A percentile compares a stretch with the other conserved stretches of the same genome.
Evolutionary conservation across 2,113 vertebrate genomes (phyloP).

Genomic region (Diphyllodes magnificus): DNA sequence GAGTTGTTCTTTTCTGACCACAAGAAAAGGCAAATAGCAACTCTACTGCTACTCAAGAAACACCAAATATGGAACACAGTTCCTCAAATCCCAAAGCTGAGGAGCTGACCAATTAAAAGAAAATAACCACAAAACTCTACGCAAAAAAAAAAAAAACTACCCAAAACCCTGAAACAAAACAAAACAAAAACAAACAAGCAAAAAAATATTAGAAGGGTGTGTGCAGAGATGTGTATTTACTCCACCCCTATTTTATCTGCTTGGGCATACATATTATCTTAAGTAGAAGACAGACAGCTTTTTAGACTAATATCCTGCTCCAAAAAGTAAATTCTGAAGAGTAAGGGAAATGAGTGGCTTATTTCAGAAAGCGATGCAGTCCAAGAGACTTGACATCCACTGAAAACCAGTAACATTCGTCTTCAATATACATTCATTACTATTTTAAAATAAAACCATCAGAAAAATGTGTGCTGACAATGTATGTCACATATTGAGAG

Average conservation of each 20-base stretch:
- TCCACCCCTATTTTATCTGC: background rate
- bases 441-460: background rate
- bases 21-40: background rate
- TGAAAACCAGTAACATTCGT: background rate
- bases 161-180: background rate
- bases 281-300: background rate
- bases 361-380: background rate
- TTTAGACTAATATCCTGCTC: background rate
- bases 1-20: background rate
- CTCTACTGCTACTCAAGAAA: background rate
- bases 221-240: background rate
- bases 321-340: background rate
- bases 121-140: background rate
- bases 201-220: background rate
- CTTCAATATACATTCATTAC: background rate
- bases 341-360: background rate
- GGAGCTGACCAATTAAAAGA: background rate
- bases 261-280: background rate
- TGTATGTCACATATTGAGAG: background rate
- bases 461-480: background rate
- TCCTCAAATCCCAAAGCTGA: background rate
- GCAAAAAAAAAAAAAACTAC: background rate
- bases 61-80: background rate
- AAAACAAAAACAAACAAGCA: background rate
- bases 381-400: background rate